Evolutionary conservation across 2,113 vertebrate genomes (phyloP).

Genomic region (Pelmatolapia mariae): DNA sequence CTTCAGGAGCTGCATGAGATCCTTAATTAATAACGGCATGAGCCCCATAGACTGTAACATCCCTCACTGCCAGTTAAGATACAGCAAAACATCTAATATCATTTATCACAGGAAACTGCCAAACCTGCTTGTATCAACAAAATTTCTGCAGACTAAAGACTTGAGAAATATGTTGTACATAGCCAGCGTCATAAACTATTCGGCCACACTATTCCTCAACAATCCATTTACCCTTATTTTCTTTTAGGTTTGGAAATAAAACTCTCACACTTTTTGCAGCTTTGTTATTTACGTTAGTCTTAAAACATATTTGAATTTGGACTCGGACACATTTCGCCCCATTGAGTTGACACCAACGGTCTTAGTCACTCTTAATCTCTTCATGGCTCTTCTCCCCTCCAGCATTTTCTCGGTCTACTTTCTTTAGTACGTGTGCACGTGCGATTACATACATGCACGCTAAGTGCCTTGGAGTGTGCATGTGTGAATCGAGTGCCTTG

Average conservation of each 20-base stretch:
- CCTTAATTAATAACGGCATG: not conserved
- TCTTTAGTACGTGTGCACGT: not conserved
- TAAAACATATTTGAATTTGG: not conserved
- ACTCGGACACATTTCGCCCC: not conserved
- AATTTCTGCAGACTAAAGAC: not conserved
- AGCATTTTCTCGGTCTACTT: not conserved
- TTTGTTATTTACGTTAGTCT: not conserved
- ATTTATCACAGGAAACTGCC: not conserved
- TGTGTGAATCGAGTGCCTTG: not conserved
- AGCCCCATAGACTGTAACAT: not conserved
- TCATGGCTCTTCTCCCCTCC: not conserved
- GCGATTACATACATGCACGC: not conserved
- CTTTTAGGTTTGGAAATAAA: not conserved
- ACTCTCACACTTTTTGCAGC: not conserved
- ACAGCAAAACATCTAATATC: not conserved
- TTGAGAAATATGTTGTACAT: not conserved
- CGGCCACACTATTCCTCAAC: accelerated
- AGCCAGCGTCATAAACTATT: not conserved
- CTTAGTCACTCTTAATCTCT: not conserved
- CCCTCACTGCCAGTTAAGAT: not conserved
- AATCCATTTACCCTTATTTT: not conserved
- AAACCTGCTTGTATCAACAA: not conserved
- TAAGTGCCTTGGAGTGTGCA: not conserved
- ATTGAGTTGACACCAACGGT: not conserved
- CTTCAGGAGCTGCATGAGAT: not conserved